phyloP scores from a whole-genome alignment of 2,888 invertebrate genomes.

The Eurois occulta region DNA sequence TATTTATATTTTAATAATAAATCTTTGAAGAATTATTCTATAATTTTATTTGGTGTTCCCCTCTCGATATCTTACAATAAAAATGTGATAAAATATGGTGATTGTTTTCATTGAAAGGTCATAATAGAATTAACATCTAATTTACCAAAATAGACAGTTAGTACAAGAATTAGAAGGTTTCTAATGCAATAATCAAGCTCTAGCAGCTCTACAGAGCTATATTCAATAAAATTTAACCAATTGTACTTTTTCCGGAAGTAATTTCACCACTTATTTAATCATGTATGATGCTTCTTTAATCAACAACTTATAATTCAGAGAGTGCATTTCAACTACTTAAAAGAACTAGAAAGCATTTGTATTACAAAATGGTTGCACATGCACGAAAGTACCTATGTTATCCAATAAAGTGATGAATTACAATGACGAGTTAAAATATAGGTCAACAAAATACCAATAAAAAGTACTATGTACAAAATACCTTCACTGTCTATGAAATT shows the following conservation, averaged over 20 bases:
- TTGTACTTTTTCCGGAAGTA: background rate
- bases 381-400: background rate
- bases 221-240: background rate
- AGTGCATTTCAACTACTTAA: background rate
- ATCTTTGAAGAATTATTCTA: slow-evolving; percentile 77
- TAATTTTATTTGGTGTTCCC: slow-evolving; percentile 60
- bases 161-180: background rate
- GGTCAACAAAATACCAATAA: background rate
- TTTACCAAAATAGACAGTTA: background rate
- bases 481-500: background rate
- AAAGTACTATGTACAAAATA: background rate
- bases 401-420: background rate
- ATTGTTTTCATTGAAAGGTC: slow-evolving; percentile 2
- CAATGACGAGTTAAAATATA: background rate
- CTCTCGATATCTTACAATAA: background rate
- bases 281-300: background rate
- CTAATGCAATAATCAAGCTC: background rate
- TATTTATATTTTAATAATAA: slow-evolving; percentile 85
- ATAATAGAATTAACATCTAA: background rate
- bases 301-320: background rate
- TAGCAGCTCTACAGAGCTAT: background rate
- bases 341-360: background rate
- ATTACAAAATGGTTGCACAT: background rate
- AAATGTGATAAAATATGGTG: background rate
- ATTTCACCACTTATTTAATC: background rate